Evolutionary conservation across 1,140 invertebrate genomes (phyloP).

Genomic region (Tribolium madens): DNA sequence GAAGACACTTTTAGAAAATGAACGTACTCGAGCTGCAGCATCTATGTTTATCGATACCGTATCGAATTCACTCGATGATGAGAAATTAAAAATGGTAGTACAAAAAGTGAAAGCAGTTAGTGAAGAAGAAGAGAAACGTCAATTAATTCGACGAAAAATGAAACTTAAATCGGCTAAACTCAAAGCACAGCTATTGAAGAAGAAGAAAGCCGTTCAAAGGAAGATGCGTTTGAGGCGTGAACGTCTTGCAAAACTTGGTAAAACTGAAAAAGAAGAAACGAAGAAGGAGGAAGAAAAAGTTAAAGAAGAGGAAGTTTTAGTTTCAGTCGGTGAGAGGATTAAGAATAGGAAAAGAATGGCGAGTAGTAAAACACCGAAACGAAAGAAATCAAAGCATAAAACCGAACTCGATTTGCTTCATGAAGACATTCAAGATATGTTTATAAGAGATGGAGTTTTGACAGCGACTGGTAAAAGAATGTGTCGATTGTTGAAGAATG

Average conservation of each 20-base stretch:
- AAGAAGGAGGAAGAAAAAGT: conserved; percentile 32
- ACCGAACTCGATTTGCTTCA: conserved; percentile 73
- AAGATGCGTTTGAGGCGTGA: conserved; percentile 41
- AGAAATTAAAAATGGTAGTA: conserved; percentile 46
- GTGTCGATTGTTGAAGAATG: conserved; percentile 65
- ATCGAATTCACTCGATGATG: conserved; percentile 17
- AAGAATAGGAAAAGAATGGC: conserved; percentile 54
- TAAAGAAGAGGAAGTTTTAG: conserved; percentile 42
- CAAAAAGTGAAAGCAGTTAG: not conserved
- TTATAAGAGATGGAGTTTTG: conserved; percentile 73
- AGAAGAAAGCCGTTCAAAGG: conserved; percentile 17
- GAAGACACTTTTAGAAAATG: conserved; percentile 31
- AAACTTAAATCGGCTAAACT: conserved; percentile 9
- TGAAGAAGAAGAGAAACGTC: conserved; percentile 5
- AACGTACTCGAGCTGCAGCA: conserved; percentile 6
- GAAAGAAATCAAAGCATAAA: conserved; percentile 54
- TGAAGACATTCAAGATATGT: conserved; percentile 77
- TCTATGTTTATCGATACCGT: conserved; percentile 36
- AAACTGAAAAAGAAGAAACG: conserved; percentile 43
- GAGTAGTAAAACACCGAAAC: conserved; percentile 12
- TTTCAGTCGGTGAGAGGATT: conserved; percentile 57
- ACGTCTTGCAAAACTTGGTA: not conserved
- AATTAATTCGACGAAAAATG: conserved; percentile 10
- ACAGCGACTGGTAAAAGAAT: conserved; percentile 69
- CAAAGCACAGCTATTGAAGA: conserved; percentile 12